A percentile compares a stretch with the other conserved stretches of the same genome.
These are phyloP conservation scores for Contarinia nasturtii DNA, from an alignment of 1,140 invertebrate genomes.

Conservation along the genomic window DNA sequence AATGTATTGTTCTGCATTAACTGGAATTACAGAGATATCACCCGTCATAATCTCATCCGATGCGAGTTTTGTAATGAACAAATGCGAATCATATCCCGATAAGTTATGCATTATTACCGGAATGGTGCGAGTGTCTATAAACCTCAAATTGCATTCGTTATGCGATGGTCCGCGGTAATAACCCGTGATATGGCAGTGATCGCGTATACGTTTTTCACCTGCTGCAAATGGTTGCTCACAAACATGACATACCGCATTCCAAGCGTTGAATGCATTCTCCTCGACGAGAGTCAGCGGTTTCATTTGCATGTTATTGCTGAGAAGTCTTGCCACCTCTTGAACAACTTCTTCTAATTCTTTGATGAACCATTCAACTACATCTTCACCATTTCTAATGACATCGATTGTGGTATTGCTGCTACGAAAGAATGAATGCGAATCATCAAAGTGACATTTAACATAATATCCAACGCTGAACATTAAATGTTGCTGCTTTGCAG, in stretches of 20 bases:
- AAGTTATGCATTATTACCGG: constrained; percentile 22
- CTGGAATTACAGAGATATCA: constrained; percentile 16
- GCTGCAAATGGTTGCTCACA: constrained; percentile 10
- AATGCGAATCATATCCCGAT: constrained; percentile 16
- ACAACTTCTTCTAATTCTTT: too few relatives aligned
- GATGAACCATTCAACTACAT: too few relatives aligned
- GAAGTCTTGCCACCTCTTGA: background rate
- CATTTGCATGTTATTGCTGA: background rate
- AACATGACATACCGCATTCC: constrained; percentile 12
- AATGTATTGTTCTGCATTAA: constrained; percentile 18
- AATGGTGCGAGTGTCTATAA: constrained; percentile 13
- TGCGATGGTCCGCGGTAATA: constrained; percentile 18
- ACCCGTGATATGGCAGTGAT: constrained; percentile 20
- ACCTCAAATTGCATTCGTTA: constrained; percentile 19
- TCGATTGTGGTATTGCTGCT: too few relatives aligned
- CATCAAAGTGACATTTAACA: too few relatives aligned
- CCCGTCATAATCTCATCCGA: constrained; percentile 9
- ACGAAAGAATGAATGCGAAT: too few relatives aligned
- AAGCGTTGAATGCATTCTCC: background rate
- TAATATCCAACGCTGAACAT: too few relatives aligned
- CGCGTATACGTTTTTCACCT: constrained; percentile 7
- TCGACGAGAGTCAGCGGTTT: background rate
- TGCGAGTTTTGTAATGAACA: constrained; percentile 17
- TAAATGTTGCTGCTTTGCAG: too few relatives aligned
- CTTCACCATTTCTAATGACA: too few relatives aligned